Conservation (phyloP, 2,797 vertebrate genomes). For the Neosilurus hyrtlii region DNA sequence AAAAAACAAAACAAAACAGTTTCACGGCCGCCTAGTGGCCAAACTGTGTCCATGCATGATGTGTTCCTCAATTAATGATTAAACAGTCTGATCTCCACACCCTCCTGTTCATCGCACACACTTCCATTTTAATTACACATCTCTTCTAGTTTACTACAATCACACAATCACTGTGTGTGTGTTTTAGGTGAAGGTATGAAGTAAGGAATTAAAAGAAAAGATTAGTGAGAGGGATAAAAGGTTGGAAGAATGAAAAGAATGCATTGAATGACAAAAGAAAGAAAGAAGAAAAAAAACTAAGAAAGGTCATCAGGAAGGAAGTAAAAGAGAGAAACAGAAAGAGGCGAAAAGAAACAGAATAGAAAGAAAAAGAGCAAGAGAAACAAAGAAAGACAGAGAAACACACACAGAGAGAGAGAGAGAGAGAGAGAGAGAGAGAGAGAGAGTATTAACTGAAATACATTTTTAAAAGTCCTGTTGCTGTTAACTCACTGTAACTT, state of each 20-base stretch:
- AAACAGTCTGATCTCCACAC: not conserved
- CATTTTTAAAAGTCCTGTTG: not conserved
- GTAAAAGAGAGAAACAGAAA: not conserved
- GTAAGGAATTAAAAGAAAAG: not conserved
- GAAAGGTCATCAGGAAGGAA: no score
- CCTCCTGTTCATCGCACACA: not conserved
- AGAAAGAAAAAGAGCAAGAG: no score
- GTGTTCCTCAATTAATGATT: not conserved
- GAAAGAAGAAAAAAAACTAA: no score
- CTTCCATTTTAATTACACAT: not conserved
- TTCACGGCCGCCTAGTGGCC: conserved; percentile 11
- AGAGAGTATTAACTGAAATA: not conserved
- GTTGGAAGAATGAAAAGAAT: no score
- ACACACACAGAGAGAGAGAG: not conserved
- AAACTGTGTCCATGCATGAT: not conserved
- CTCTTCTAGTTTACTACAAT: not conserved
- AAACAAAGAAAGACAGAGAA: no score
- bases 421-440: not conserved
- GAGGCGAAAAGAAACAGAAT: not conserved
- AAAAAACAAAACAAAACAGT: not conserved
- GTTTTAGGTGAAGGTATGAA: not conserved
- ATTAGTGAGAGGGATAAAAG: no score
- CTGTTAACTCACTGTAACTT: not conserved
- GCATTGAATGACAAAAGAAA: no score
- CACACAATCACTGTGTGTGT: not conserved